phyloP scores from a whole-genome alignment of 2,888 invertebrate species.

The Cataglyphis cursor region DNA sequence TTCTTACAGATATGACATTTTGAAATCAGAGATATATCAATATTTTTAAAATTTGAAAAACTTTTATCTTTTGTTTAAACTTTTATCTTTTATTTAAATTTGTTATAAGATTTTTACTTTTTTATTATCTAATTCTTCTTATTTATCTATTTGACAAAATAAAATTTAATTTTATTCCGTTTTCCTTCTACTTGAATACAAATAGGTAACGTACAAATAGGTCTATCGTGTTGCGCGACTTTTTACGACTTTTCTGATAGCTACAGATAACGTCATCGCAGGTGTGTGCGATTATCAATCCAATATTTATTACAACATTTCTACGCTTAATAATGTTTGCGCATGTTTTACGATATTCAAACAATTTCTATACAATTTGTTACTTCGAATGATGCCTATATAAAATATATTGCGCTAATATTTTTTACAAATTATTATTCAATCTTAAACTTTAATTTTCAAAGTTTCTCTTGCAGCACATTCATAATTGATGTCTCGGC shows the following conservation, averaged over 20 bases:
- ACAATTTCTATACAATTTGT: neutral
- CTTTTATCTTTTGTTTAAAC: neutral
- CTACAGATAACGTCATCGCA: slow-evolving; percentile 53
- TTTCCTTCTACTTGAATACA: neutral
- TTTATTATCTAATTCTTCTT: neutral
- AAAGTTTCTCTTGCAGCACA: neutral
- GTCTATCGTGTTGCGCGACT: slow-evolving; percentile 6
- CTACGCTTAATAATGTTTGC: neutral
- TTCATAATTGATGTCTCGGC: neutral
- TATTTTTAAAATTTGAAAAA: neutral
- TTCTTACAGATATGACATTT: neutral
- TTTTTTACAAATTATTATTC: neutral
- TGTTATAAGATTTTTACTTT: neutral
- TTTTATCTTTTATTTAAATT: neutral
- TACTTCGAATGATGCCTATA: neutral
- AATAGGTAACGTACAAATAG: slow-evolving; percentile 22
- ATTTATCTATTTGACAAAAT: slow-evolving; percentile 7
- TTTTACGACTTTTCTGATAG: slow-evolving; percentile 29
- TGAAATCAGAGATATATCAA: neutral
- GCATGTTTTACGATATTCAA: neutral
- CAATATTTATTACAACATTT: slow-evolving; percentile 20
- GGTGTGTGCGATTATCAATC: slow-evolving; percentile 21
- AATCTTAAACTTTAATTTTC: neutral
- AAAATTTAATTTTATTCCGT: slow-evolving; percentile 5
- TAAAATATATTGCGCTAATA: neutral